A percentile compares a stretch with the other conserved stretches of the same genome.
These are phyloP conservation scores for Spilogale gracilis DNA, from an alignment of 2,113 vertebrate genomes.

Conservation along the genomic window DNA sequence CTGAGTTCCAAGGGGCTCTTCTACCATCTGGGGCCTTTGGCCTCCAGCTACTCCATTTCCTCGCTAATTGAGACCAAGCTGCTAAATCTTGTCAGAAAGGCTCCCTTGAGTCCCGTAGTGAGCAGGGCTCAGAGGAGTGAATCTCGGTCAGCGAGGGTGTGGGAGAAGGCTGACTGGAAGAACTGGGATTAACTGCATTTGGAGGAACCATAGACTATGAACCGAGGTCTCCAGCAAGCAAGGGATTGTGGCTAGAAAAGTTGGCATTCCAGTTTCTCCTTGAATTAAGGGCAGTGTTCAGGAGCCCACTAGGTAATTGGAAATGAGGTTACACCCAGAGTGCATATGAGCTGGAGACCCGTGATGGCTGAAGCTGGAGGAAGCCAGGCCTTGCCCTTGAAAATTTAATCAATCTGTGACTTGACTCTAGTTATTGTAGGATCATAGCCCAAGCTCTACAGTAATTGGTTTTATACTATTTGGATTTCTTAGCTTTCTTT, in stretches of 20 bases:
- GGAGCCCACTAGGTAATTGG: not conserved
- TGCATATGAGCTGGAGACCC: not conserved
- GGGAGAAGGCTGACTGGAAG: not conserved
- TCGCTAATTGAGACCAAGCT: not conserved
- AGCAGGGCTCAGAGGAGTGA: not conserved
- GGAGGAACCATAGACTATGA: not conserved
- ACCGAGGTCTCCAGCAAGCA: not conserved
- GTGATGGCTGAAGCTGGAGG: not conserved
- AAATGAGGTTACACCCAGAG: not conserved
- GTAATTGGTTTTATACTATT: not conserved
- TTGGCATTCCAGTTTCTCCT: not conserved
- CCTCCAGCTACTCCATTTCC: not conserved
- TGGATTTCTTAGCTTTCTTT: not conserved
- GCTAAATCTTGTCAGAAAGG: not conserved
- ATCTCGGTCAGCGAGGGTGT: not conserved
- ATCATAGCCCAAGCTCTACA: not conserved
- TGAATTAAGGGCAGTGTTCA: not conserved
- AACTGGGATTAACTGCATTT: not conserved
- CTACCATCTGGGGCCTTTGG: not conserved
- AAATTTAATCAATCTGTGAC: not conserved
- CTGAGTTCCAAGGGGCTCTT: not conserved
- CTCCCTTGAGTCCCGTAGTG: not conserved
- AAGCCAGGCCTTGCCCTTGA: not conserved
- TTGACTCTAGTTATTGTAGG: not conserved
- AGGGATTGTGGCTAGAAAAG: not conserved